These are phyloP conservation scores for Pachyrhynchus sulphureomaculatus DNA, from an alignment of 1,140 invertebrate genomes.

Conservation along the genomic window DNA sequence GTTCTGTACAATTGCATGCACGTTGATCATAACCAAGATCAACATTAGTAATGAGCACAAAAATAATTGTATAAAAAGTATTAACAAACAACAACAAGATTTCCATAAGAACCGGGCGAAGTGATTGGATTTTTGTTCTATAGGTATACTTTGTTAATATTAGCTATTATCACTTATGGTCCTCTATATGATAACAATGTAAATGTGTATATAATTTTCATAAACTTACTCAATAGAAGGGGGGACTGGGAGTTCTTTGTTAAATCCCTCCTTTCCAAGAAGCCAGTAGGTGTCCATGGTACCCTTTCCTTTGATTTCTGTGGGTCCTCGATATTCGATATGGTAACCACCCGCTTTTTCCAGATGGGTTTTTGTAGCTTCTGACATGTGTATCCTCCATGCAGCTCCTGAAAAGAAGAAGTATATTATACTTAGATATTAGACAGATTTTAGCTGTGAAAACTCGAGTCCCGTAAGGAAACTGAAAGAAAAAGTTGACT, in stretches of 20 bases:
- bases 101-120: too few relatives aligned
- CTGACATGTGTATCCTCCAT: constrained; percentile 80
- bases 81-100: neutral
- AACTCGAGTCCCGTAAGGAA: too few relatives aligned
- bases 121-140: too few relatives aligned
- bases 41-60: too few relatives aligned
- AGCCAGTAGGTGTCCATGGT: constrained; percentile 90
- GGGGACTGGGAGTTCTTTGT: constrained; percentile 78
- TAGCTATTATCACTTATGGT: neutral
- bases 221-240: constrained; percentile 71
- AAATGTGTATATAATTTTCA: neutral
- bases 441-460: too few relatives aligned
- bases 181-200: neutral
- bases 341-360: constrained; percentile 77
- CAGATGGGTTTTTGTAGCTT: constrained; percentile 73
- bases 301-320: constrained; percentile 88
- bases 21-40: too few relatives aligned
- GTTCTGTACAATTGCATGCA: too few relatives aligned
- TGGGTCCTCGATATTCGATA: constrained; percentile 76
- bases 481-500: too few relatives aligned
- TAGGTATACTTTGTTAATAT: too few relatives aligned
- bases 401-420: constrained; percentile 77
- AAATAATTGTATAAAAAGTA: too few relatives aligned
- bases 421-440: too few relatives aligned
- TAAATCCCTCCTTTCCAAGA: constrained; percentile 75